Conservation (phyloP, 2,888 invertebrate species). For the Aquatica leii region DNA sequence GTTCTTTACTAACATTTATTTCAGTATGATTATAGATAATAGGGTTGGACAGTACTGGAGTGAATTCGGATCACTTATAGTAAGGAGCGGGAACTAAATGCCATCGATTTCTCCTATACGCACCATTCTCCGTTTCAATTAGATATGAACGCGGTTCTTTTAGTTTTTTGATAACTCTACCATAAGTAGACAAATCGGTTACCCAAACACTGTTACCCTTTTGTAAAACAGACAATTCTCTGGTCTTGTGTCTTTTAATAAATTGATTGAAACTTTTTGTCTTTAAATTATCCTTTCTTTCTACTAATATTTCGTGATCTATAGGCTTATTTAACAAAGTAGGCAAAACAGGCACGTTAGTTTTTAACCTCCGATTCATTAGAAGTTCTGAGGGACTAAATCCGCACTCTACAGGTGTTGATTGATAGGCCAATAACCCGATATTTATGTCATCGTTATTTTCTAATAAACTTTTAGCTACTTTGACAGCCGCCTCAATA, state of each 20-base stretch:
- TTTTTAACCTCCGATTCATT: conserved; percentile 4
- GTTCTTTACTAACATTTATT: no score
- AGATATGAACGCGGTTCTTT: background rate
- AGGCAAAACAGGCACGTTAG: background rate
- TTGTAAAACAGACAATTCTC: background rate
- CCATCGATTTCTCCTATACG: background rate
- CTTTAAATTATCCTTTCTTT: no score
- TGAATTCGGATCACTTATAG: background rate
- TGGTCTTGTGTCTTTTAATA: background rate
- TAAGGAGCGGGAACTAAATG: background rate
- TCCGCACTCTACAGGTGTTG: conserved; percentile 24
- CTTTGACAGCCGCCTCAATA: conserved; percentile 24
- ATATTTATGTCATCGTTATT: conserved; percentile 21
- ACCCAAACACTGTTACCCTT: background rate
- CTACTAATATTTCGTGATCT: no score
- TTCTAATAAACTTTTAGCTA: conserved; percentile 18
- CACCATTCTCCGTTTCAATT: background rate
- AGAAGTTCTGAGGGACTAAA: conserved; percentile 20
- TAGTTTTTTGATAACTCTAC: background rate
- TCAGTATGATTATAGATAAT: no score
- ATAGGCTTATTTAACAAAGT: no score
- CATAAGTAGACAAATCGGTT: background rate
- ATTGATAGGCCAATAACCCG: conserved; percentile 19
- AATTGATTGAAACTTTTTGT: background rate
- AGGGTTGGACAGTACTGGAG: background rate